Evolutionary conservation across 2,797 vertebrate species (phyloP), one percentile per base, ranked within the genome.

Genomic region (Percopsis omiscomaycus): DNA sequence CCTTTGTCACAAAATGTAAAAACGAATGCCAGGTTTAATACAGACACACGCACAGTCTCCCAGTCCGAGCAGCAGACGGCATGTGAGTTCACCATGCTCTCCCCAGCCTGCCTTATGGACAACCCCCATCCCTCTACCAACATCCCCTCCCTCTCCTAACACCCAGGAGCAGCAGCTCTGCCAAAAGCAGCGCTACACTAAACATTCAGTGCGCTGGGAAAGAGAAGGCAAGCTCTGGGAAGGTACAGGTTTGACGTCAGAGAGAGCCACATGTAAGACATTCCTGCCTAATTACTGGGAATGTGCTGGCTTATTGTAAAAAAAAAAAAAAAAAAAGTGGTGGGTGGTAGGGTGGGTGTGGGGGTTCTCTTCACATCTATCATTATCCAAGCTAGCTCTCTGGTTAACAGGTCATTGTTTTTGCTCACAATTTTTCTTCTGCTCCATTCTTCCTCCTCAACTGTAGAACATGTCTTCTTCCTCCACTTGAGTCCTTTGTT

Each of bases 231-330:
- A 84, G 87, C 80, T 86, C 80, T 87, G 84, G 87, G 88, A 91
- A 90, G 90, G 89, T 92, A 87, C 87, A 84, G 78, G 78, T 87
- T 93, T 93, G 91, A 93, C 91, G 91, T 93, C 92, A 93, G 91
- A 90, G 85, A 71, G 88, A 88, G 83, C 90, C 92, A 90, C 89
- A 92, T 91, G 91, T 89, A 85, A 91, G 89, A 88, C 79, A 89
- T 92, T 91, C 89, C 87, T 91, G 87, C 80, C 81, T 92, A 92
- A 92, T 91, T 86, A 86, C 77, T 69, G 75, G 82, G 87, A 91
- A 91, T 91, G 89, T 80, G 44, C 85, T 83, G 87, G 87, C 78
- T 88, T 89, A 85, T 90, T 89, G 86, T 90, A 74, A 73, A 69
- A 14, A 61, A 28, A 63, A 29, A 28, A 16, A 54, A 32, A n/a